Evolutionary conservation across 2,113 vertebrate species (phyloP).

Genomic region (Cervus canadensis): DNA sequence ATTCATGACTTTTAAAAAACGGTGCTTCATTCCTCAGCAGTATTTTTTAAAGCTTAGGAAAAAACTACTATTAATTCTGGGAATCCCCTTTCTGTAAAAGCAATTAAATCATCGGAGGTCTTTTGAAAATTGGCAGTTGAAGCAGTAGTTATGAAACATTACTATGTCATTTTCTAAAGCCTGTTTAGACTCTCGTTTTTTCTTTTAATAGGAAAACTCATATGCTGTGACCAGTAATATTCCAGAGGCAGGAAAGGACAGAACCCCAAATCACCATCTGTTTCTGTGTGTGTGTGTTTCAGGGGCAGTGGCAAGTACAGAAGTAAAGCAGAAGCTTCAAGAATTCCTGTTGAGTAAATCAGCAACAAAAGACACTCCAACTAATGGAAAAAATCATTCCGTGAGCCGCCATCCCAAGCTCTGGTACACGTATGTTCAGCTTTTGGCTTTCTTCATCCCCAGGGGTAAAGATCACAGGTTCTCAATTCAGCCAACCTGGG

Average conservation of each 20-base stretch:
- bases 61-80: constrained; percentile 20
- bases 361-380: constrained; percentile 89
- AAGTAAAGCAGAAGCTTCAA: constrained; percentile 99
- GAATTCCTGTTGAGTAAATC: constrained; percentile 99
- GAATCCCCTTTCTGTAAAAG: constrained; percentile 36
- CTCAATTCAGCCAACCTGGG: neutral
- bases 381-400: constrained; percentile 89
- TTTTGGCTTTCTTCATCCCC: constrained; percentile 57
- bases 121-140: constrained; percentile 40
- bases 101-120: constrained; percentile 3
- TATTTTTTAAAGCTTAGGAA: constrained; percentile 35
- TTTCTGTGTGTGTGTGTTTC: constrained; percentile 74
- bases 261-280: neutral
- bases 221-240: neutral
- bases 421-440: constrained; percentile 94
- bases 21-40: neutral
- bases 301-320: constrained; percentile 97
- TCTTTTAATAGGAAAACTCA: constrained; percentile 27
- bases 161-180: constrained; percentile 4
- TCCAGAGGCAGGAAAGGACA: neutral
- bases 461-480: neutral
- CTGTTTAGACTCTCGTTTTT: constrained; percentile 47
- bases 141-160: neutral
- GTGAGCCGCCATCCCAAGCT: constrained; percentile 92
- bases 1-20: constrained; percentile 30